A percentile compares a stretch with the other conserved stretches of the same genome.
Evolutionary conservation across 2,797 vertebrate genomes (phyloP).

Genomic region (Tragelaphus oryx): DNA sequence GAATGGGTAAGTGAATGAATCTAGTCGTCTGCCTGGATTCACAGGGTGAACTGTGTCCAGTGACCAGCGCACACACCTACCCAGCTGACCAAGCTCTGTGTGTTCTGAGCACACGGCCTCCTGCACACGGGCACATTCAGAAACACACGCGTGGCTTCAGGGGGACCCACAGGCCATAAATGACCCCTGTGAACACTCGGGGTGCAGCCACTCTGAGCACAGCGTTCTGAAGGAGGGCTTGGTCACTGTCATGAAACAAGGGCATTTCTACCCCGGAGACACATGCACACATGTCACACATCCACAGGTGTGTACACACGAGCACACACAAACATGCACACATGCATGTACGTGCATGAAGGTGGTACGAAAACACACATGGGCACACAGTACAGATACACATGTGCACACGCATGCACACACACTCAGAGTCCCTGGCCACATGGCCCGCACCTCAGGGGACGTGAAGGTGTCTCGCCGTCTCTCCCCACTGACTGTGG

Average conservation of each 20-base stretch:
- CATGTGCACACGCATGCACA: rapidly evolving
- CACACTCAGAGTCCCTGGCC: background rate
- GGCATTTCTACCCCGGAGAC: background rate
- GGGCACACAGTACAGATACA: background rate
- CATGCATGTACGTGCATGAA: background rate
- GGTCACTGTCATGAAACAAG: background rate
- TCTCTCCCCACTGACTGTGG: rapidly evolving
- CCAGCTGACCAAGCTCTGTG: background rate
- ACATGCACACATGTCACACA: rapidly evolving
- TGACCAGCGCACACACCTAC: rapidly evolving
- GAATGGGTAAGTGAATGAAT: rapidly evolving
- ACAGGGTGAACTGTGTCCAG: no score
- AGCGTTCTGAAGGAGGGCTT: background rate
- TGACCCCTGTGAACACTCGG: background rate
- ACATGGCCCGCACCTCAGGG: rapidly evolving
- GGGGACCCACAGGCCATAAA: background rate
- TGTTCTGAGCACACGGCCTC: background rate
- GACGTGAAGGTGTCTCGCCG: rapidly evolving
- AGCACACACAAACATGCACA: background rate
- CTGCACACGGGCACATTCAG: background rate
- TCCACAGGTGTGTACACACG: no score
- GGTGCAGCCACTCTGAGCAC: background rate
- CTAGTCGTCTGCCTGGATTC: background rate
- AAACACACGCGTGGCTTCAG: rapidly evolving
- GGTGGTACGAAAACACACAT: no score